A percentile compares a stretch with the other conserved stretches of the same genome.
phyloP scores from a whole-genome alignment of 2,113 vertebrate genomes.

The Mustelus asterias region DNA sequence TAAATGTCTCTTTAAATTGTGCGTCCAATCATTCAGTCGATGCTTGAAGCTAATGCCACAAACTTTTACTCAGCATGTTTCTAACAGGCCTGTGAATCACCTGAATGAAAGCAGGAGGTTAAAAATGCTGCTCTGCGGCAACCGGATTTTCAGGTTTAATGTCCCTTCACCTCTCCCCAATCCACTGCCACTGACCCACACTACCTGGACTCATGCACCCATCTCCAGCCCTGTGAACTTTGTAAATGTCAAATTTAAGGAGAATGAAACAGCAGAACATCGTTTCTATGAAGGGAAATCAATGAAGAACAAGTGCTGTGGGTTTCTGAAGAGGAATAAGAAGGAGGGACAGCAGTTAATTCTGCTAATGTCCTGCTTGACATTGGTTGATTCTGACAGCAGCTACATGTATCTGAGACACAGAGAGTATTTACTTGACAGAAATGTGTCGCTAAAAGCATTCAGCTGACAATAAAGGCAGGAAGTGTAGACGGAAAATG shows the following conservation, averaged over 20 bases:
- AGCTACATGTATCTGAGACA: neutral
- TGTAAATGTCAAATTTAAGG: neutral
- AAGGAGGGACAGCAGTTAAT: constrained; percentile 15
- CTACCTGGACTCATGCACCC: neutral
- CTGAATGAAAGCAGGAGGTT: neutral
- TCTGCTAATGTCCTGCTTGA: constrained; percentile 4
- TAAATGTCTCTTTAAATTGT: neutral
- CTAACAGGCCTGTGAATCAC: neutral
- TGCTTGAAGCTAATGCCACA: neutral
- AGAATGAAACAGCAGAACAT: neutral
- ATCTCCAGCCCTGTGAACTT: neutral
- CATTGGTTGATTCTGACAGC: neutral
- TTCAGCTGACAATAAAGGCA: constrained; percentile 14
- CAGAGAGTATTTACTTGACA: constrained; percentile 32
- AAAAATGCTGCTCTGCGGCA: neutral
- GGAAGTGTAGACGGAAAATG: constrained; percentile 9
- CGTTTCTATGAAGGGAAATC: neutral
- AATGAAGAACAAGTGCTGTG: neutral
- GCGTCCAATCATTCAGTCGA: neutral
- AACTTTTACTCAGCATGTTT: too few species aligned
- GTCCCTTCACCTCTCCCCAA: too few species aligned
- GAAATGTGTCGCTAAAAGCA: constrained; percentile 30
- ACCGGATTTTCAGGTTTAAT: neutral
- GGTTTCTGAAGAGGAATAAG: neutral
- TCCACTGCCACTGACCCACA: neutral